These are phyloP conservation scores for Carassius carassius DNA, from an alignment of 2,113 vertebrate species.

Conservation along the genomic window DNA sequence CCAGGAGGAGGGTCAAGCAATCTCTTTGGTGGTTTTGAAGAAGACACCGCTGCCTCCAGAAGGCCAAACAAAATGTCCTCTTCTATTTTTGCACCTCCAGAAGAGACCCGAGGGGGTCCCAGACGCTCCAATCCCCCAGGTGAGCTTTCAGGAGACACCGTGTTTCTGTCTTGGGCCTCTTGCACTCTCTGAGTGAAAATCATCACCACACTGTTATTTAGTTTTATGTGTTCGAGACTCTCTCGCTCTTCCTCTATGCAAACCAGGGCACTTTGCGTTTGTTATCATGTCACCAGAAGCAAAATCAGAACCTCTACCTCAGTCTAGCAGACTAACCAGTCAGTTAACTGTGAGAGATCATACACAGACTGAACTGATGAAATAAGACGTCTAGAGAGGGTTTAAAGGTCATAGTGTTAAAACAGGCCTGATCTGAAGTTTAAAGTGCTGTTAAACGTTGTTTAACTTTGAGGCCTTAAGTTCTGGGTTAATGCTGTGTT, in stretches of 20 bases:
- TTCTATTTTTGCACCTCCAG: slow-evolving; percentile 82
- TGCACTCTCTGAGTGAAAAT: slow-evolving; percentile 27
- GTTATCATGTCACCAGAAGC: slow-evolving; percentile 6
- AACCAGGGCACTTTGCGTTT: slow-evolving; percentile 2
- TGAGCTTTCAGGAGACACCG: slow-evolving; percentile 59
- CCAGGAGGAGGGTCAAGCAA: slow-evolving; percentile 87
- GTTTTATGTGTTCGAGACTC: background rate
- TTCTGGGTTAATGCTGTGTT: background rate
- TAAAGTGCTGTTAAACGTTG: background rate
- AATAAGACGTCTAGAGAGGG: background rate
- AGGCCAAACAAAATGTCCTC: slow-evolving; percentile 87
- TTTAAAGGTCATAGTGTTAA: background rate
- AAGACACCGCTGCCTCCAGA: slow-evolving; percentile 72
- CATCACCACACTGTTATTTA: slow-evolving; percentile 34
- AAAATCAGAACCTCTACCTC: background rate
- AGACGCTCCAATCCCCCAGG: slow-evolving; percentile 93
- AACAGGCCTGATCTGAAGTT: background rate
- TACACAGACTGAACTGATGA: background rate
- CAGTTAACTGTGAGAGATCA: background rate
- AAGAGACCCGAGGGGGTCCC: slow-evolving; percentile 77
- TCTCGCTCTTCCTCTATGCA: background rate
- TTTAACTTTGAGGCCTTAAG: background rate
- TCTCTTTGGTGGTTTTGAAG: slow-evolving; percentile 83
- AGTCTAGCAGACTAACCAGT: background rate
- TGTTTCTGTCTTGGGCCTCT: background rate